phyloP scores from a whole-genome alignment of 2,797 vertebrate species.

The Leptatherina wallacei region DNA sequence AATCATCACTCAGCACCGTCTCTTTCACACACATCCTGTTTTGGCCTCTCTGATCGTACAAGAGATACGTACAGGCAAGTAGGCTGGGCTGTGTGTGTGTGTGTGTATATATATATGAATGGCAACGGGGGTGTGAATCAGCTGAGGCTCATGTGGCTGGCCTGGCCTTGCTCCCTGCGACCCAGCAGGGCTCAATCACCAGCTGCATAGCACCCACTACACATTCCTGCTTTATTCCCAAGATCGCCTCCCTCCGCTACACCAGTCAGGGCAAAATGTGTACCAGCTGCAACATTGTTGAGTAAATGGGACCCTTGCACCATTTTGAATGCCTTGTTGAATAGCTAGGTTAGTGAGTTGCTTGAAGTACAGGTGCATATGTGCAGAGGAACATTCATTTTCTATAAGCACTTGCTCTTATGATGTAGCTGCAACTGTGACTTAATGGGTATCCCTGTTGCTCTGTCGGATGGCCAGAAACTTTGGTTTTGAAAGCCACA shows the following conservation, averaged over 20 bases:
- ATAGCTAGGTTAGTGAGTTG: constrained; percentile 39
- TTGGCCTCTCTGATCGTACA: constrained; percentile 20
- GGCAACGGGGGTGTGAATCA: constrained; percentile 74
- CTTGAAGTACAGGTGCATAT: constrained; percentile 22
- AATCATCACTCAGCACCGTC: constrained; percentile 25
- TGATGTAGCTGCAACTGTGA: background rate
- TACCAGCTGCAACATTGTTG: constrained; percentile 73
- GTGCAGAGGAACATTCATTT: background rate
- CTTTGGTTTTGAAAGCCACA: background rate
- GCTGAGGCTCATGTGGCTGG: constrained; percentile 85
- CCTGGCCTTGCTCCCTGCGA: constrained; percentile 76
- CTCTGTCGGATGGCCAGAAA: background rate
- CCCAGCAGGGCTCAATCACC: constrained; percentile 77
- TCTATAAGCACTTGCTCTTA: background rate
- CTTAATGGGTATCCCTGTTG: background rate
- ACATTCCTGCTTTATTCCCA: constrained; percentile 84
- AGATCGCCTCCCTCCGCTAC: constrained; percentile 60
- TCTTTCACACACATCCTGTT: constrained; percentile 19
- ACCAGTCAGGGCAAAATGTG: constrained; percentile 66
- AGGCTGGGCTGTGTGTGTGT: constrained; percentile 19
- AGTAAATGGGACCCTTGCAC: constrained; percentile 62
- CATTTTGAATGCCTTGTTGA: constrained; percentile 46
- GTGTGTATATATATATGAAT: constrained; percentile 51
- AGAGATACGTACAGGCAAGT: constrained; percentile 33
- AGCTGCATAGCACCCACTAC: constrained; percentile 79